These are phyloP conservation scores for Periplaneta americana DNA, from an alignment of 1,140 invertebrate species.

Conservation along the genomic window DNA sequence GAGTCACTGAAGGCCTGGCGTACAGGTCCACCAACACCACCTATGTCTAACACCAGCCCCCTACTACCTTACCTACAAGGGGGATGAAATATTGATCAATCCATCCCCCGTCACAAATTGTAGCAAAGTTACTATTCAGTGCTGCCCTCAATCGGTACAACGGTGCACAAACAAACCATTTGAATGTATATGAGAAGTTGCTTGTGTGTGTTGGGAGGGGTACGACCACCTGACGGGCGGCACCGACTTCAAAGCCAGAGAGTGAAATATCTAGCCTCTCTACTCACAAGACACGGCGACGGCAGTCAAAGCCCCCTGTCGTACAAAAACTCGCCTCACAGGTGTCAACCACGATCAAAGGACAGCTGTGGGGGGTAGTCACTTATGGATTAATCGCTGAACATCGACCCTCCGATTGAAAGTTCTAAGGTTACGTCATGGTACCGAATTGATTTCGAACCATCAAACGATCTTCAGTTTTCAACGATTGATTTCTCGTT, in stretches of 20 bases:
- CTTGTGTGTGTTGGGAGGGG: background rate
- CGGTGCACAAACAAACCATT: background rate
- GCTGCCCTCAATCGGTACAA: background rate
- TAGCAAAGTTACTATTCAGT: background rate
- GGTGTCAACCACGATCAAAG: no score
- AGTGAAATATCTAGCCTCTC: background rate
- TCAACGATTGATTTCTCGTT: no score
- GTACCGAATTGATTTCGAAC: no score
- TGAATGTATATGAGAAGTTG: background rate
- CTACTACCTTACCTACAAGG: background rate
- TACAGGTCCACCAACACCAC: background rate
- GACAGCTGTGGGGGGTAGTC: no score
- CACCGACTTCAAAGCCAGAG: background rate
- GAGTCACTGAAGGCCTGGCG: background rate
- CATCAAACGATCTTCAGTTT: no score
- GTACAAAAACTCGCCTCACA: no score
- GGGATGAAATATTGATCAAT: slow-evolving; percentile 16
- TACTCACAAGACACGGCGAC: no score
- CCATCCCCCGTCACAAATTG: background rate
- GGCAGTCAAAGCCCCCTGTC: no score
- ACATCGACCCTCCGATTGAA: no score
- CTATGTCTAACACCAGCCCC: background rate
- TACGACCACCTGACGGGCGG: background rate
- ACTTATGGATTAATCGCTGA: no score
- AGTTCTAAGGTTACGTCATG: no score